These are phyloP conservation scores for Folsomia manolachei DNA, from an alignment of 2,888 invertebrate species.

Conservation along the genomic window DNA sequence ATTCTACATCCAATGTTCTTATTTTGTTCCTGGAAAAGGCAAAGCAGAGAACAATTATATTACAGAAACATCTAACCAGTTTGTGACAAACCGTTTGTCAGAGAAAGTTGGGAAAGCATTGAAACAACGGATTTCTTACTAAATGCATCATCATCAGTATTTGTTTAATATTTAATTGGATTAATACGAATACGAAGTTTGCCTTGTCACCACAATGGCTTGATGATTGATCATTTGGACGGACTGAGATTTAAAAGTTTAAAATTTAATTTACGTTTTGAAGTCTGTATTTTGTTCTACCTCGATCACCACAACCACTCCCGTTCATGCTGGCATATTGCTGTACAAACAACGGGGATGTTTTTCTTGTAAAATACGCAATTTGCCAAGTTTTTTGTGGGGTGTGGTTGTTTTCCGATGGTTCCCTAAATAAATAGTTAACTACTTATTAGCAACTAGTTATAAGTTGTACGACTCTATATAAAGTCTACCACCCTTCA, in stretches of 20 bases:
- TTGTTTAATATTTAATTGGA: neutral
- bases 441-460: neutral
- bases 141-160: neutral
- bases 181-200: neutral
- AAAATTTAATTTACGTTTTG: neutral
- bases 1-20: too few relatives aligned
- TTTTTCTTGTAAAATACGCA: too few relatives aligned
- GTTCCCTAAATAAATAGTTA: neutral
- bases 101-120: neutral
- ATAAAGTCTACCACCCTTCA: neutral
- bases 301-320: neutral
- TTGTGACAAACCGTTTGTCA: neutral
- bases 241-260: neutral
- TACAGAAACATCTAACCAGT: too few relatives aligned
- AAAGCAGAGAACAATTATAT: too few relatives aligned
- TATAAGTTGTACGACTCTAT: neutral
- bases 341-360: too few relatives aligned
- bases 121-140: neutral
- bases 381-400: too few relatives aligned
- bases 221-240: slow-evolving; percentile 10
- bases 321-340: neutral
- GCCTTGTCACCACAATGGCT: neutral
- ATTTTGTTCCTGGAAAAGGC: too few relatives aligned
- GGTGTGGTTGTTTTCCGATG: neutral
- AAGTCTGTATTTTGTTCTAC: neutral